Evolutionary conservation across 2,797 vertebrate species (phyloP).

Genomic region (Enteromius anoplus): DNA sequence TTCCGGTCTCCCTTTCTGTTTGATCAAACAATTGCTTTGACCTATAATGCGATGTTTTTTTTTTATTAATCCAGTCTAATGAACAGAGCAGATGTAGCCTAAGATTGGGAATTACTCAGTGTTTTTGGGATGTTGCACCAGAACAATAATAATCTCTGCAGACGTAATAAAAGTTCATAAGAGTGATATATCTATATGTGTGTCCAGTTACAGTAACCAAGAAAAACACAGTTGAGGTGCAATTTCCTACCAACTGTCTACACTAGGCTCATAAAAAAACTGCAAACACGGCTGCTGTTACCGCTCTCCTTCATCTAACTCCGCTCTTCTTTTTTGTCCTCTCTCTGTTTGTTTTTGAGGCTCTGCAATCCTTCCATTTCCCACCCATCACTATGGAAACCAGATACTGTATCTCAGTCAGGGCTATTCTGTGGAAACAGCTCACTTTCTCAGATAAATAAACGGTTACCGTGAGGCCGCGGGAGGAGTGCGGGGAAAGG

Average conservation of each 20-base stretch:
- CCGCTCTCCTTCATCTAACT: constrained; percentile 56
- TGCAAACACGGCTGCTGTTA: constrained; percentile 64
- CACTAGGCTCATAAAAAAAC: constrained; percentile 27
- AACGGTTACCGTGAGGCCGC: constrained; percentile 40
- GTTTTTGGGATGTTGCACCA: background rate
- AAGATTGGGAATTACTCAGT: background rate
- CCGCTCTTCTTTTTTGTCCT: constrained; percentile 53
- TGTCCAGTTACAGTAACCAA: constrained; percentile 15
- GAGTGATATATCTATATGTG: constrained; percentile 12
- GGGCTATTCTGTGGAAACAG: constrained; percentile 57
- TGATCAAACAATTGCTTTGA: background rate
- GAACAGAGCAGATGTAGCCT: background rate
- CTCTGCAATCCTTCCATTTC: constrained; percentile 70
- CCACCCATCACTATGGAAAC: constrained; percentile 64
- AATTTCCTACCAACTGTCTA: constrained; percentile 66
- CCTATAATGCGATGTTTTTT: background rate
- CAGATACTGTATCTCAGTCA: constrained; percentile 62
- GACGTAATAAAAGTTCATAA: background rate
- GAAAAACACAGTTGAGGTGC: constrained; percentile 57
- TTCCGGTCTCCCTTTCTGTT: background rate
- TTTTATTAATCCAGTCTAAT: background rate
- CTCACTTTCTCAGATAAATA: constrained; percentile 56
- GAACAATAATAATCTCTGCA: background rate
- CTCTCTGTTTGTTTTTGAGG: constrained; percentile 71
- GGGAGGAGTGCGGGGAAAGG: background rate